Conservation (phyloP, 2,113 vertebrate species). For the Lichenostomus cassidix region DNA sequence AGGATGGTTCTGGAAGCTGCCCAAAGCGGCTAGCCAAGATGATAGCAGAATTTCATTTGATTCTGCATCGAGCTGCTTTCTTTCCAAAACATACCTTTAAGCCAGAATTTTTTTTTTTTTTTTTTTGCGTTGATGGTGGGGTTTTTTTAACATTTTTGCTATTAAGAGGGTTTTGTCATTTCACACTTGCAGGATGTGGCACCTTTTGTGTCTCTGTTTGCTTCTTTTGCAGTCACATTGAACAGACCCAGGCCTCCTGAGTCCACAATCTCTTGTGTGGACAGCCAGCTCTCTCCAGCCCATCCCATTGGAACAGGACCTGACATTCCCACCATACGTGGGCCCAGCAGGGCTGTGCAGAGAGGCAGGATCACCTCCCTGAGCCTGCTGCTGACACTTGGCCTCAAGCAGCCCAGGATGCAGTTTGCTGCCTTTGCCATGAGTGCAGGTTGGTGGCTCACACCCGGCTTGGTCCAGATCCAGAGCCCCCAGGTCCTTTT, state of each 20-base stretch:
- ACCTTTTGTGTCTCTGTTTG: neutral
- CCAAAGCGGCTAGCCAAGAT: neutral
- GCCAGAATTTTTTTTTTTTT: neutral
- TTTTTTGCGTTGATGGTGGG: neutral
- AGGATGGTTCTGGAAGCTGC: neutral
- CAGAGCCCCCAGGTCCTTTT: no score
- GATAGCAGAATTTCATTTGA: neutral
- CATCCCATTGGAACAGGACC: neutral
- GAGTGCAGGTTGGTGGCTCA: neutral
- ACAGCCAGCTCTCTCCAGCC: neutral
- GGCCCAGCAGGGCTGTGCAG: neutral
- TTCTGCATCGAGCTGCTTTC: neutral
- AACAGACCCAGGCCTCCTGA: neutral
- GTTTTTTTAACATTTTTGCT: neutral
- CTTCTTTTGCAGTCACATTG: neutral
- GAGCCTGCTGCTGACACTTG: neutral
- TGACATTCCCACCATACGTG: neutral
- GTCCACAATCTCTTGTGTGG: fast-evolving
- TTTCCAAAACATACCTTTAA: neutral
- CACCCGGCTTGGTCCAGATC: neutral
- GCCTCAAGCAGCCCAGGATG: neutral
- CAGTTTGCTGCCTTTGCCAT: neutral
- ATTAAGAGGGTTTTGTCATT: neutral
- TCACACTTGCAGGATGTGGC: neutral
- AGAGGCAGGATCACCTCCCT: neutral